A percentile compares a stretch with the other conserved stretches of the same genome.
Conservation (phyloP, 2,797 vertebrate genomes). For the Novumbra hubbsi region DNA sequence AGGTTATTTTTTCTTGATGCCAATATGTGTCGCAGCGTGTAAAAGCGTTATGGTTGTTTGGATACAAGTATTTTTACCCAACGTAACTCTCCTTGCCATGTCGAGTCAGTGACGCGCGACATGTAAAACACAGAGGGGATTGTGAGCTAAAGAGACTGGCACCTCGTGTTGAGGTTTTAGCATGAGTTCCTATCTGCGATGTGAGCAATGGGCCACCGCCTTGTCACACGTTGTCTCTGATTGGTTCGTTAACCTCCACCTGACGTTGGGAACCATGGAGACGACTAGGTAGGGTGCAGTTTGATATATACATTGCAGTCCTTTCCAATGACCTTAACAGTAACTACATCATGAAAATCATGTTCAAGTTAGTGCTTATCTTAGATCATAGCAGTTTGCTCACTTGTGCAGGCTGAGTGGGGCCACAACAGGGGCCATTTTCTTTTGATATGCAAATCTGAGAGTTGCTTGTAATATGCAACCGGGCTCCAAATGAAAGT, state of each 20-base stretch:
- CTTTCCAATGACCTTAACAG: slow-evolving; percentile 47
- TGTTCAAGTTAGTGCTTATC: slow-evolving; percentile 32
- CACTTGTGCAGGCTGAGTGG: slow-evolving; percentile 19
- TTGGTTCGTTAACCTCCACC: slow-evolving; percentile 44
- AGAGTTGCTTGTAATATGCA: slow-evolving; percentile 47
- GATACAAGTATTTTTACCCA: too few species aligned
- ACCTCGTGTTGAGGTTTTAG: background rate
- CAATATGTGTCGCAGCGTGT: background rate
- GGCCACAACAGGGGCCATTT: background rate
- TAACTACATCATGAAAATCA: slow-evolving; percentile 23
- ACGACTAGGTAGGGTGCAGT: slow-evolving; percentile 40
- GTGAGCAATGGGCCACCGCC: slow-evolving; percentile 5
- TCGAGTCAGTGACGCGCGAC: too few species aligned
- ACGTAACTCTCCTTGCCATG: too few species aligned
- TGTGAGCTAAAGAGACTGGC: too few species aligned
- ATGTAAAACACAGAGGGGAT: too few species aligned
- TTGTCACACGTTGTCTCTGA: slow-evolving; percentile 15
- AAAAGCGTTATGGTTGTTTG: background rate
- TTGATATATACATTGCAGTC: slow-evolving; percentile 47
- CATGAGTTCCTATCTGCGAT: background rate
- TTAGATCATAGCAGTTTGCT: slow-evolving; percentile 25
- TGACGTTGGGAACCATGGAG: slow-evolving; percentile 23
- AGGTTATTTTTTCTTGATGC: slow-evolving; percentile 15
- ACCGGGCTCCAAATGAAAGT: slow-evolving; percentile 27
- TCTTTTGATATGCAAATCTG: slow-evolving; percentile 27